These are phyloP conservation scores for Parambassis ranga DNA, from an alignment of 2,797 vertebrate genomes.

Conservation along the genomic window DNA sequence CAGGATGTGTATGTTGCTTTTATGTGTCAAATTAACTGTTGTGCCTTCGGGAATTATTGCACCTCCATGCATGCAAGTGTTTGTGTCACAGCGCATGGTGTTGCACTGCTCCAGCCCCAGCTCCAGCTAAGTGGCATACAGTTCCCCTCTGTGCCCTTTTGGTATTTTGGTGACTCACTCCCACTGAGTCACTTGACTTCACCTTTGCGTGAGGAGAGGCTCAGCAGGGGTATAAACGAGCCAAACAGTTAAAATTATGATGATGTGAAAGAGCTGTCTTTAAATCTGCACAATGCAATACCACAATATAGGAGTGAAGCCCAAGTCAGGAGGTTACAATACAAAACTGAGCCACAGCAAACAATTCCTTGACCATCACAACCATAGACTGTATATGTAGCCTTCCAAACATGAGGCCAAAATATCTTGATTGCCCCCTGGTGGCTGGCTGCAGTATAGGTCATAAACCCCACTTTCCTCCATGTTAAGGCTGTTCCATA, in stretches of 20 bases:
- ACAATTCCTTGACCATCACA: no score
- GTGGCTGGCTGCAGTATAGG: no score
- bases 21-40: conserved; percentile 9
- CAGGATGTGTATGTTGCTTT: not conserved
- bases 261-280: not conserved
- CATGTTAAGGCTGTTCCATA: no score
- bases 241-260: conserved; percentile 7
- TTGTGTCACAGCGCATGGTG: conserved; percentile 2
- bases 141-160: conserved; percentile 33
- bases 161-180: conserved; percentile 26
- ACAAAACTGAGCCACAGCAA: no score
- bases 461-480: no score
- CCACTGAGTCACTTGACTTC: conserved; percentile 29
- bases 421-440: no score
- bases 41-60: conserved; percentile 33
- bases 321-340: no score
- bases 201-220: conserved; percentile 14
- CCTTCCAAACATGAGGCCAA: no score
- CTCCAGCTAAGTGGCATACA: conserved; percentile 17
- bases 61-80: not conserved
- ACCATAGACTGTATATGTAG: no score
- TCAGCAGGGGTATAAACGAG: conserved; percentile 2
- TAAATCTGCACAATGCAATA: not conserved
- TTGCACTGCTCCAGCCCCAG: not conserved
- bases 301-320: no score